Base-by-base conservation (phyloP, 2,888 invertebrate genomes). In the Lamellibrachia satsuma region DNA sequence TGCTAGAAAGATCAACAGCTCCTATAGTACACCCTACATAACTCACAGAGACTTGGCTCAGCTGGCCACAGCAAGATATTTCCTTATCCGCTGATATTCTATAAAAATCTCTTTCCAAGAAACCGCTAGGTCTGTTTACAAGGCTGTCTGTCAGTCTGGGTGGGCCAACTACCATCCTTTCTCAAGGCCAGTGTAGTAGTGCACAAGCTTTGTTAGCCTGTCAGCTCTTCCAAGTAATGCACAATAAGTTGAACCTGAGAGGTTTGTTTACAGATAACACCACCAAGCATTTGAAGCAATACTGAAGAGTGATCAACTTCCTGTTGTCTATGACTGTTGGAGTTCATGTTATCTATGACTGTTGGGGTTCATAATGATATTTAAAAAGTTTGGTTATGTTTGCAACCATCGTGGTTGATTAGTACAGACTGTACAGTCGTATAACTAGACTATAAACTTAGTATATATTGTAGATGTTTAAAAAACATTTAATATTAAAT, bases 81-180 rank as follows among this genome's bases (percentile, higher is more conserved):
- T 75, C 75, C 75, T 75, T 75, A 75, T 75, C 75, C 1, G 75
- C 75, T 75, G 75, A 75, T 75, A 75, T 75, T 75, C 75, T 75
- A 75, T 75, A 75, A 75, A 3, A 22, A 15, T 75, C 22, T 75
- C 75, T 75, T 75, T 75, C 75, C 75, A 75, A 75, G 75, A 75
- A 75, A 75, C n/a, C 75, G 11, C 75, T n/a, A 75, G 22, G 75
- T 75, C 75, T 75, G 75, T 75, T 75, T 75, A 75, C 75, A 75
- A 11, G 60, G 9, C 11, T 22, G 75, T 15, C 15, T 11, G 75
- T 22, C 22, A 6, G 75, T 75, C 15, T 75, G 75, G 22, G 75
- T 75, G 75, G 75, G 75, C 15, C 3, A 15, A 22, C 22, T 22
- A 75, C 75, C n/a, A n/a, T 75, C 75, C 75, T n/a, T 75, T 75